Evolutionary conservation across 2,113 vertebrate species (phyloP), one percentile per base, ranked within the genome.

Genomic region (Microcebus lehilahytsara): DNA sequence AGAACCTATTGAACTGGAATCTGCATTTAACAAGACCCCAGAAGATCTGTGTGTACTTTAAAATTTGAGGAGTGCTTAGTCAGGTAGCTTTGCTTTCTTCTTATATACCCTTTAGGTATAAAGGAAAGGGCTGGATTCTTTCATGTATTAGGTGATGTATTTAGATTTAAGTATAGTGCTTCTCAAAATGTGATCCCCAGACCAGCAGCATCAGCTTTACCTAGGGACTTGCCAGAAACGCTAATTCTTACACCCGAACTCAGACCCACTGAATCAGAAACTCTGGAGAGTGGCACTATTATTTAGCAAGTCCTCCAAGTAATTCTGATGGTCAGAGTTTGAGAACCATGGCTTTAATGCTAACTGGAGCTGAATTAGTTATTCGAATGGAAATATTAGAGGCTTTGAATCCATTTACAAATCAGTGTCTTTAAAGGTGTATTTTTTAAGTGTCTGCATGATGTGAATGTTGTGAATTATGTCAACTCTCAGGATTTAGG

Each of bases 401-500:
- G 74, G 42, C 8, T 90, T 96, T 89, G 93, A 69, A 91, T 87
- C 23, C 25, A 40, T 84, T 91, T 93, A 92, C 27, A 86, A 92
- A 92, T 87, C 80, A 92, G 58, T 58, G 20, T 95, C 34, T 40
- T 51, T 32, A 53, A 75, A 74, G 64, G 22, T 62, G 1, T 42
- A 81, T 80, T n/a, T 89, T 19, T 14, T 42, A 75, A 88, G 27
- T 72, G 25, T 80, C 42, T 87, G 3, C n/a, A 56, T 81, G 81
- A 85, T 72, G 10, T 11, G 34, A 88, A 66, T 87, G 20, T 66
- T 91, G 72, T 46, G 22, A 84, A 42, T 71, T 80, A 51, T 51
- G 27, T 64, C 19, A 85, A 74, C 27, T 94, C 23, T 87, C 13
- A 34, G 17, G 40, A 67, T 23, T 93, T 51, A 95, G 46, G 40